Evolutionary conservation across 2,113 vertebrate genomes (phyloP).

Genomic region (Sphaerodactylus townsendi): DNA sequence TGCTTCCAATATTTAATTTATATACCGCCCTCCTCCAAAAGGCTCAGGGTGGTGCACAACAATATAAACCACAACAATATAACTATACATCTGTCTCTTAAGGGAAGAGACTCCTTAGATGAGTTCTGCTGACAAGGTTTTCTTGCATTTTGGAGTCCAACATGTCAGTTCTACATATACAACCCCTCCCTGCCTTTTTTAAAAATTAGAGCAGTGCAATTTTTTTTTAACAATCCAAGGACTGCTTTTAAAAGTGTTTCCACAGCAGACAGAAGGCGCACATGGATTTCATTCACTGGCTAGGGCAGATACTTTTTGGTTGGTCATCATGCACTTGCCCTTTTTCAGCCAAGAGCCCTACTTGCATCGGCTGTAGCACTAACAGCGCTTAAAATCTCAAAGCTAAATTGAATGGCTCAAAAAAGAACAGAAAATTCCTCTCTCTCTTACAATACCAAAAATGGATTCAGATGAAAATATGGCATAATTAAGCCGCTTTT

Average conservation of each 20-base stretch:
- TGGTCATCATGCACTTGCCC: neutral
- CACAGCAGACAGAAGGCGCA: neutral
- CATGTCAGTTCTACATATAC: too few species aligned
- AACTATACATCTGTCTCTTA: neutral
- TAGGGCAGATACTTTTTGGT: neutral
- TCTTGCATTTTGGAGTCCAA: too few species aligned
- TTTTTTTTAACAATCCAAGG: neutral
- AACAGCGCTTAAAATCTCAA: neutral
- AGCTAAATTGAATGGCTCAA: neutral
- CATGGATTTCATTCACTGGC: neutral
- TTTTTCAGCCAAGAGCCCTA: neutral
- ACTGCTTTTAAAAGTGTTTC: neutral
- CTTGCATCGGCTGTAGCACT: neutral
- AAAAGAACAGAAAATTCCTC: neutral
- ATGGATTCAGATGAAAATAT: neutral
- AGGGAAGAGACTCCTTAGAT: neutral
- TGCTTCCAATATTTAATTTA: too few species aligned
- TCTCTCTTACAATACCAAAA: neutral
- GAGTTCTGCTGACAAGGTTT: neutral
- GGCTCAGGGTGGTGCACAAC: too few species aligned
- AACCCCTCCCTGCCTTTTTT: too few species aligned
- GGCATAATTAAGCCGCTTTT: neutral
- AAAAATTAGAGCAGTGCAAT: too few species aligned
- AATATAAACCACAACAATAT: too few species aligned
- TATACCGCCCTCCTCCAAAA: too few species aligned